Base-by-base conservation (phyloP, 35 echinoderm and acorn worm species). In the Ophioderma brevispina region DNA sequence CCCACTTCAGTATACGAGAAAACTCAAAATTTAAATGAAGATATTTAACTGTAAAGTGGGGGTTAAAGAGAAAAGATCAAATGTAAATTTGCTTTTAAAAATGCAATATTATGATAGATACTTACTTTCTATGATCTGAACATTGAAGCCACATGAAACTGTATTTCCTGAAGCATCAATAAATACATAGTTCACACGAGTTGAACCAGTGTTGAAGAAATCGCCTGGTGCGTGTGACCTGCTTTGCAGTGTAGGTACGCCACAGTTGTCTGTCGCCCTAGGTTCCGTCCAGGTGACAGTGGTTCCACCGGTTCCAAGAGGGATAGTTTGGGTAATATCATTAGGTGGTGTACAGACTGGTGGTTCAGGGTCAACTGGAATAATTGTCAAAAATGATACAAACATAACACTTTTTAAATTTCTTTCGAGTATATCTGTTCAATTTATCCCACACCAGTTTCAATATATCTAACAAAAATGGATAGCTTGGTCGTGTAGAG, bases 91-190 rank as follows among this genome's bases (percentile, higher is more conserved):
- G n/a, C n/a, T n/a, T n/a, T n/a, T n/a, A n/a, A n/a, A n/a, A n/a
- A n/a, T n/a, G n/a, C n/a, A n/a, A n/a, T n/a, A n/a, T n/a, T n/a
- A n/a, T n/a, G n/a, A n/a, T n/a, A n/a, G n/a, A 36, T 0, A 40
- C 36, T 1, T 52, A 40, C 49, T 31, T 36, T 70, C 75, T 10
- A 11, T 41, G 40, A 93, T 75, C 34, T 5, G 87, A 18, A 93
- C 79, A 77, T n/a, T 75, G 79, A 93, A 93, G 1, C 56, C 25
- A 59, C 92, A 93, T 23, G 38, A 36, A 28, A 86, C 91, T 41
- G 37, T 31, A 25, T 88, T 81, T 42, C 56, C 78, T n/a, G 80
- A 52, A 28, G 23, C 55, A 76, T 88, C 91, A 13, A 56, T 50
- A 64, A 93, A 93, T 14, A 52, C 83, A 40, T 93, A 88, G 0